Base-by-base conservation (phyloP, 2,888 invertebrate species). In the Osmoderma eremita region DNA sequence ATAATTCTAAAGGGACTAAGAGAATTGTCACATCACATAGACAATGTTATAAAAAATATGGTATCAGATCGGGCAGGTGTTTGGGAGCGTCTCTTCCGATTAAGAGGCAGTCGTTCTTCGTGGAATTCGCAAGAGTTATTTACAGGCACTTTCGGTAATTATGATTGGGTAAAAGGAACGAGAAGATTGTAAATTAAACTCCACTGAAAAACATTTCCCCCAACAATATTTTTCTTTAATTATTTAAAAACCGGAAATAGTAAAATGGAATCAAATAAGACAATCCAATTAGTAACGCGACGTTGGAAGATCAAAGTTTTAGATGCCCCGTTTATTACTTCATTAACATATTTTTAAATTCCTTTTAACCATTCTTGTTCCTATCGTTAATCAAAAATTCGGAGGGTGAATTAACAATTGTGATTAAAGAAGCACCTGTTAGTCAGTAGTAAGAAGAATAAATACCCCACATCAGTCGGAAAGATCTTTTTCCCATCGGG, bases 161-260 rank as follows among this genome's bases (percentile, higher is more conserved):
- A n/a, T n/a, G n/a, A n/a, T n/a, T n/a, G n/a, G n/a, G n/a, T n/a
- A n/a, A n/a, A n/a, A n/a, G n/a, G n/a, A n/a, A n/a, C 24, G 22
- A 30, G 30, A 30, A 30, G 50, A 51, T 51, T 51, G 50, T 22
- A 24, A 51, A 51, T 51, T 58, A 45, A 30, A 24, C 30, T 58
- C 15, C 45, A 10, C 24, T 58, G 24, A 45, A 42, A 58, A 39
- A 6, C n/a, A n/a, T n/a, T n/a, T n/a, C n/a, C n/a, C n/a, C n/a
- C n/a, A n/a, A n/a, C 39, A 24, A 39, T 22, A 18, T 18, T 24
- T n/a, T n/a, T n/a, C n/a, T 58, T 24, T 58, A 42, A 30, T 24
- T 54, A 54, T 39, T 51, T 65, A 69, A 69, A 63, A 63, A 22
- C 39, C 22, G 30, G 62, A 30, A 54, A 65, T 22, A 54, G 30